phyloP scores from a whole-genome alignment of 2,888 invertebrate genomes.

The Cremastobaeus sp. region DNA sequence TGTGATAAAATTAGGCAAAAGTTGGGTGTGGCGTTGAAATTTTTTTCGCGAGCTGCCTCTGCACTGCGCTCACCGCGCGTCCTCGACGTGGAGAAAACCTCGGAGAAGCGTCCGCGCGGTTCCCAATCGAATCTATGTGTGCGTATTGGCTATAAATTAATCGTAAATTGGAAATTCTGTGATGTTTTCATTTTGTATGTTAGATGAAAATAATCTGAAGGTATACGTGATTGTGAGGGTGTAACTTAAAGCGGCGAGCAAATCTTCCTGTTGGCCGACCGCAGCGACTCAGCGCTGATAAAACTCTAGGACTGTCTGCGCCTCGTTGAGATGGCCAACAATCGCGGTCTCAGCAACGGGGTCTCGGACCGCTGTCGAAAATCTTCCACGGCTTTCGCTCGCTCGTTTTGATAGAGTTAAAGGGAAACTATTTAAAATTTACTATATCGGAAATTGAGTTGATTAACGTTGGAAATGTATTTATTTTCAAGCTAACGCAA shows the following conservation, averaged over 20 bases:
- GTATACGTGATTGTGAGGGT: slow-evolving; percentile 76
- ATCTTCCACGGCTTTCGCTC: slow-evolving; percentile 39
- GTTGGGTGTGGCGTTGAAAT: slow-evolving; percentile 40
- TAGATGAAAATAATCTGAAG: slow-evolving; percentile 67
- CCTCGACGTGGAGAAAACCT: slow-evolving; percentile 21
- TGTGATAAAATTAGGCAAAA: slow-evolving; percentile 73
- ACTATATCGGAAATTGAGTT: no score
- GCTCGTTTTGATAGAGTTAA: slow-evolving; percentile 15
- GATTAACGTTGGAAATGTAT: not conserved
- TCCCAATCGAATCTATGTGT: slow-evolving; percentile 27
- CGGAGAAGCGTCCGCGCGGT: slow-evolving; percentile 1
- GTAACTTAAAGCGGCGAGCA: slow-evolving; percentile 69
- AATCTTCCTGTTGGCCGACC: slow-evolving; percentile 46
- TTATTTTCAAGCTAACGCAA: slow-evolving; percentile 14
- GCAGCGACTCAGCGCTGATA: no score
- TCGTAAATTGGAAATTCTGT: slow-evolving; percentile 75
- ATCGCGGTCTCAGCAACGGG: slow-evolving; percentile 14
- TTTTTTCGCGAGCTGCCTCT: slow-evolving; percentile 60
- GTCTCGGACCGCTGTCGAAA: slow-evolving; percentile 17
- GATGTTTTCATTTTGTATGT: slow-evolving; percentile 77
- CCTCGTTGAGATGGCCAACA: slow-evolving; percentile 29
- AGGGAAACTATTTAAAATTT: not conserved
- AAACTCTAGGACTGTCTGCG: no score
- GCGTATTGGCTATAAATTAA: slow-evolving; percentile 71
- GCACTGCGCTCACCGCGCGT: slow-evolving; percentile 70